Evolutionary conservation across 2,888 invertebrate species (phyloP), one percentile per base, ranked within the genome.

Genomic region (Pheosia gnoma): DNA sequence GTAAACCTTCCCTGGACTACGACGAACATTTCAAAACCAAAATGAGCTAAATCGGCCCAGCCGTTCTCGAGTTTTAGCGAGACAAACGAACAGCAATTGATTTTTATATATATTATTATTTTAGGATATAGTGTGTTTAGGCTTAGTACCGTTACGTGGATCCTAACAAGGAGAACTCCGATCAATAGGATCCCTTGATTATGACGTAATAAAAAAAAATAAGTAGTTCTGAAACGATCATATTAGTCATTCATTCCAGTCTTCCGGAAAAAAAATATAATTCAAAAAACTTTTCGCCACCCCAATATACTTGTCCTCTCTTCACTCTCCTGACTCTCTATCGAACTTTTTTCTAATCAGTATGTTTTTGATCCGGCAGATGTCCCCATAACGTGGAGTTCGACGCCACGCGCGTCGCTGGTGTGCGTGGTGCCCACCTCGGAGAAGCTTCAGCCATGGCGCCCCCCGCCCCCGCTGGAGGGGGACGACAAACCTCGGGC

Each of bases 331-430:
- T 25, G 25, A 25, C 25, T 25, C 25, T 25, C 25, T 9, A 43
- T 8, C 9, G 9, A 43, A 43, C 43, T n/a, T 5, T 47, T 5
- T 47, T 38, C 45, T 64, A 59, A 53, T 62, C 9, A n/a, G n/a
- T 60, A 5, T 9, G n/a, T 37, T 0, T 0, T 55, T 60, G 58
- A 36, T 61, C 7, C 37, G 54, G 5, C 84, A 92, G 91, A 91
- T 88, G 86, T 87, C 59, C 85, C 87, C 67, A 77, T 91, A 81
- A 87, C 82, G 79, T 92, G 91, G 92, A 79, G 81, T 78, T 70
- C 80, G 69, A 69, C 83, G 57, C 69, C 84, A 61, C 86, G 86
- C 72, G 83, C 83, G 70, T 66, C 78, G 62, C 80, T 91, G 75
- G 80, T 84, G 76, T 92, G 92, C 76, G 78, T 70, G 75, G 79